Base-by-base conservation (phyloP, 1,140 invertebrate genomes). In the Drosophila repleta region DNA sequence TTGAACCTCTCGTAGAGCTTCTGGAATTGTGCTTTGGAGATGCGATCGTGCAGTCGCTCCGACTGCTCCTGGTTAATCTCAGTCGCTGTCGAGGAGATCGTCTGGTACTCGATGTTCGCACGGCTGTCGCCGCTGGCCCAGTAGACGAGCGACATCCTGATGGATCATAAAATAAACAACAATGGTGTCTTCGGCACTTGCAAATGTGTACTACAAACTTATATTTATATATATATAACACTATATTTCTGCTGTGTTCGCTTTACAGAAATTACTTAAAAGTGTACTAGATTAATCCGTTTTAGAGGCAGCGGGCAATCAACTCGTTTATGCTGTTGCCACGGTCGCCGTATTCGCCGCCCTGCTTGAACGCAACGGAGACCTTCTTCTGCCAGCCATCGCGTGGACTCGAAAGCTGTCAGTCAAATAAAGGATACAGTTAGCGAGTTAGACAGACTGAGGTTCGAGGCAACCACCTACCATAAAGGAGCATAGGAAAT, bases 331-430 rank as follows among this genome's bases (percentile, higher is more conserved):
- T 90, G 15, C 56, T 71, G 57, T 53, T 66, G 17, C 79, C 82
- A 26, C 91, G 80, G 69, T 91, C 78, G 26, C 91, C 91, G 57
- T 92, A 92, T 49, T 92, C 91, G 7, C 91, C 91, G 6, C 91
- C 91, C 21, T 89, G 78, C 29, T 88, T 87, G 35, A 67, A 92
- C 0, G 87, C 55, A 0, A 91, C 85, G 0, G 90, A 90, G 0
- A 90, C 89, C 58, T 92, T 92, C 10, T 90, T 87, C 20, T 90
- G 68, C 87, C 87, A 92, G 5, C 91, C 91, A 71, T 92, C 88
- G 13, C 88, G 78, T 1, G 91, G 91, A 78, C 64, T 88, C 3
- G 85, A 84, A 13, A 92, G 55, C 91, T 92, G 56, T 5, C 75
- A 74, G 15, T 11, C 1, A 0, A 18, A 68, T 17, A 18, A 17